Evolutionary conservation across 2,113 vertebrate species (phyloP), one percentile per base, ranked within the genome.

Genomic region (Nycticorax nycticorax): DNA sequence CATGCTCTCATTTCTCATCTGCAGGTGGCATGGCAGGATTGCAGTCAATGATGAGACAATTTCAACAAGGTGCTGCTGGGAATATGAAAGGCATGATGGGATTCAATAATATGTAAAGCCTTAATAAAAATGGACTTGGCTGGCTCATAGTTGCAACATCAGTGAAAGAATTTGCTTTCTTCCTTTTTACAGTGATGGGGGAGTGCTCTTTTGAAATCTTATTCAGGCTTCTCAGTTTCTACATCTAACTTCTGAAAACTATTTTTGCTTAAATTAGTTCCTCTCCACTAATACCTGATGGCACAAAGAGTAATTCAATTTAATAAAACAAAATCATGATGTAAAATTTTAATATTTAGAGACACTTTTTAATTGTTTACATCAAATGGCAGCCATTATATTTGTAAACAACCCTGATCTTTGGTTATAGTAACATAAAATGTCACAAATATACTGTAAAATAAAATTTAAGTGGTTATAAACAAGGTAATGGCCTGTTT

Each of bases 61-160:
- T 99, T 97, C 99, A 99, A 96, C 99, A 99, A 97, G 99, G 99
- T 91, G 99, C 99, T 33, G 99, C 99, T 64, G 99, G 99, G 56
- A 99, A 99, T 97, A 99, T 99, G 99, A 99, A 99, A 98, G 99
- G 99, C 98, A 99, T 99, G 99, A 99, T 99, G 99, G 99, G 99
- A 98, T 99, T 99, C 97, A 99, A 99, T 98, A 99, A 99, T 96
- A 99, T 99, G 99, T 99, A 98, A 99, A 96, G 94, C 98, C 98
- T 98, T 99, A 98, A 97, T 96, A 96, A 90, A 98, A 97, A 97
- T 92, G 96, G 97, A 98, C 95, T 96, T 97, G 88, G 89, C 92
- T 97, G 95, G 97, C 82, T 93, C 83, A 96, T 96, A 88, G 52
- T 97, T 97, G 96, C 96, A 93, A 97, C 85, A 97, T 98, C 97